These are phyloP conservation scores for Carapus acus DNA, from an alignment of 2,797 vertebrate genomes.

Conservation along the genomic window DNA sequence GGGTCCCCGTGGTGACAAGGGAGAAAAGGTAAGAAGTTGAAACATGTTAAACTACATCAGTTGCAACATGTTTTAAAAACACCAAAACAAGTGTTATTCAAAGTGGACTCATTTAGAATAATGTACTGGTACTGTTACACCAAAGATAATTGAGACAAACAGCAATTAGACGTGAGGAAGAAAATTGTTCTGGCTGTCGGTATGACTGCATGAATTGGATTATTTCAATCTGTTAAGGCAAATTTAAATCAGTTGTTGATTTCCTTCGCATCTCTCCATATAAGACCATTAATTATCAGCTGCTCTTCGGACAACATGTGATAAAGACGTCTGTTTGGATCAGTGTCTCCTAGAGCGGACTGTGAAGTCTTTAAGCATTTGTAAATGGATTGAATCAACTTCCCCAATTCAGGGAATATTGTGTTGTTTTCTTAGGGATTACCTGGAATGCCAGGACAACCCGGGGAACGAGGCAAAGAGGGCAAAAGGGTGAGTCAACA, in stretches of 20 bases:
- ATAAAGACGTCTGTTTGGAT: constrained; percentile 44
- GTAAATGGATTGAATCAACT: constrained; percentile 10
- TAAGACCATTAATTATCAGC: constrained; percentile 28
- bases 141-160: constrained; percentile 48
- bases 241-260: constrained; percentile 27
- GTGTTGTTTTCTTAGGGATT: constrained; percentile 71
- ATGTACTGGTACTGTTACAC: constrained; percentile 50
- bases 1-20: constrained; percentile 56
- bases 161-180: too few relatives aligned
- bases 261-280: constrained; percentile 25
- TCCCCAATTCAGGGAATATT: constrained; percentile 34
- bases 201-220: too few relatives aligned
- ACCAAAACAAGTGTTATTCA: constrained; percentile 36
- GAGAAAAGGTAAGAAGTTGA: constrained; percentile 60
- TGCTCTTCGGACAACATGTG: constrained; percentile 41
- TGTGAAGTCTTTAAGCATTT: constrained; percentile 1
- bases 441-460: constrained; percentile 75
- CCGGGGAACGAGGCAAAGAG: constrained; percentile 84
- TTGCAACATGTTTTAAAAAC: constrained; percentile 16
- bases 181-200: too few relatives aligned
- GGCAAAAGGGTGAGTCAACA: constrained; percentile 95
- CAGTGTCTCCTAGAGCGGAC: constrained; percentile 26
- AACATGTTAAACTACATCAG: constrained; percentile 1
- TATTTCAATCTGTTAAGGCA: constrained; percentile 19
- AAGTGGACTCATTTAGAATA: too few relatives aligned